phyloP scores from a whole-genome alignment of 2,797 vertebrate genomes.

The Nasua narica region DNA sequence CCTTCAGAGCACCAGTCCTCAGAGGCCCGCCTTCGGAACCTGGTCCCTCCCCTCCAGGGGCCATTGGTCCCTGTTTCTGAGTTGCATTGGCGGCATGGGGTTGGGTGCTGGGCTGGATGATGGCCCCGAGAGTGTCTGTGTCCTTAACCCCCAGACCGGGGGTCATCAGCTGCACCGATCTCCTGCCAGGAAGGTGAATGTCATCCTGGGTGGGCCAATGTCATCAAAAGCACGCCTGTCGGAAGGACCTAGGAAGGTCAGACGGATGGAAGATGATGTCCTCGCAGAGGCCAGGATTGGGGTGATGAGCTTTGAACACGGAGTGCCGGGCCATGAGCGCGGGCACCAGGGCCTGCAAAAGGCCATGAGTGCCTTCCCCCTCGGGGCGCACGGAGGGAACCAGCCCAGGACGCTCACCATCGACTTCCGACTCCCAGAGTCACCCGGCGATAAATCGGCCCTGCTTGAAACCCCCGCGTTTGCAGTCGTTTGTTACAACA shows the following conservation, averaged over 20 bases:
- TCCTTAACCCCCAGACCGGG: not conserved
- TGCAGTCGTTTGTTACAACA: not conserved
- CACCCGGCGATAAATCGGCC: accelerated
- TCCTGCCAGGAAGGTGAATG: not conserved
- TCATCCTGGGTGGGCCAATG: not conserved
- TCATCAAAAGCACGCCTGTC: accelerated
- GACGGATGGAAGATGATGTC: accelerated
- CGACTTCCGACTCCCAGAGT: not conserved
- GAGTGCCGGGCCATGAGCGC: accelerated
- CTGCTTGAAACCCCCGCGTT: not conserved
- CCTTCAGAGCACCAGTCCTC: accelerated
- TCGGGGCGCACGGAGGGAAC: not conserved
- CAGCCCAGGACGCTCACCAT: accelerated
- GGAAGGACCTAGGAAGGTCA: not conserved
- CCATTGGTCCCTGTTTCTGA: not conserved
- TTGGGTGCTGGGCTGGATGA: not conserved
- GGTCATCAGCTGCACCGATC: not conserved
- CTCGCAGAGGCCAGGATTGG: accelerated
- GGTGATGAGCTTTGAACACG: not conserved
- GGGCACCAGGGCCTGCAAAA: not conserved
- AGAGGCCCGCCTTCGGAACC: accelerated
- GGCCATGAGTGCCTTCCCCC: no score
- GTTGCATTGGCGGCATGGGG: not conserved
- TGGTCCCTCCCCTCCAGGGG: not conserved
- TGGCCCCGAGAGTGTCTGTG: not conserved